These are phyloP conservation scores for Pandemis cinnamomeana DNA, from an alignment of 2,888 invertebrate genomes.

Conservation along the genomic window DNA sequence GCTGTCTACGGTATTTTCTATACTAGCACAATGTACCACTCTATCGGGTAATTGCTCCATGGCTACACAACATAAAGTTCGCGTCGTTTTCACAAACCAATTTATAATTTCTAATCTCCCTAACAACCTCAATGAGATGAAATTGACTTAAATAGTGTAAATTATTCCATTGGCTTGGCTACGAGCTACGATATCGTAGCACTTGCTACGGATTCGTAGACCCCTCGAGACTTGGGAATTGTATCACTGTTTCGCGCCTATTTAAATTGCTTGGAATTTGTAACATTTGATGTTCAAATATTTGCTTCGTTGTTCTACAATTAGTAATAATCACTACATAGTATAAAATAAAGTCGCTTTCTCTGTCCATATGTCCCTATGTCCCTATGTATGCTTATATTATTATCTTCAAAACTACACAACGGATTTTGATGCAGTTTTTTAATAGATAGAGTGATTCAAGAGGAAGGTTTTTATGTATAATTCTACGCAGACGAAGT, in stretches of 20 bases:
- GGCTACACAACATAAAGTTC: neutral
- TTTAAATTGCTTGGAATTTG: neutral
- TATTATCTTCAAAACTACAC: too few species aligned
- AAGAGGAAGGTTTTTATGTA: too few species aligned
- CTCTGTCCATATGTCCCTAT: too few species aligned
- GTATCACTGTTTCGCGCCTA: slow-evolving; percentile 2
- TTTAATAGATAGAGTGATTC: too few species aligned
- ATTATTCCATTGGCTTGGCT: slow-evolving; percentile 12
- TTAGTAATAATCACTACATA: neutral
- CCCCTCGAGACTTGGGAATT: slow-evolving; percentile 21
- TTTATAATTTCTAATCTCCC: slow-evolving; percentile 9
- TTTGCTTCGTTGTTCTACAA: neutral
- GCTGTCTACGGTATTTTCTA: too few species aligned
- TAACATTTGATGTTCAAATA: neutral
- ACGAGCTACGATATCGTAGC: slow-evolving; percentile 37
- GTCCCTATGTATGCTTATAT: too few species aligned
- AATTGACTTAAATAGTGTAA: slow-evolving; percentile 32
- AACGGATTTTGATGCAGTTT: too few species aligned
- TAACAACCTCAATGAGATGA: slow-evolving; percentile 10
- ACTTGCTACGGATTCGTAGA: slow-evolving; percentile 37
- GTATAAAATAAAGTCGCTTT: too few species aligned
- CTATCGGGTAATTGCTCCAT: too few species aligned
- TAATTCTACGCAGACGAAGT: too few species aligned
- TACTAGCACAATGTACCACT: too few species aligned
- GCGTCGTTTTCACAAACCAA: neutral